Conservation (phyloP, 2,113 vertebrate genomes). For the Triplophysa dalaica region DNA sequence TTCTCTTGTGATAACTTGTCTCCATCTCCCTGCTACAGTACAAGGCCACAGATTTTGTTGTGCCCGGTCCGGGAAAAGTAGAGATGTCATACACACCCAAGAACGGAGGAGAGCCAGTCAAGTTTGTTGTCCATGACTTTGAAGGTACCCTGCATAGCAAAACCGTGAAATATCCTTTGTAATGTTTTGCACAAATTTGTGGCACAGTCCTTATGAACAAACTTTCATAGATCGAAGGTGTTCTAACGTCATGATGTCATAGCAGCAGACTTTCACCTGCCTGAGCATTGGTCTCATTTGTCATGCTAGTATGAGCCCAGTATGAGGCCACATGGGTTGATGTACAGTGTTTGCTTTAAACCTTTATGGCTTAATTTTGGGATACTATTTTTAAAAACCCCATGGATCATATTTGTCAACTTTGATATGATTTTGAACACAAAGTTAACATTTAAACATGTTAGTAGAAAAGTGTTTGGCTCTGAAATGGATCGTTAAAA, state of each 20-base stretch:
- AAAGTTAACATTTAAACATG: background rate
- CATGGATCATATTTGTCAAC: background rate
- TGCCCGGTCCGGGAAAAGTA: constrained; percentile 89
- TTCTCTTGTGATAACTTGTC: background rate
- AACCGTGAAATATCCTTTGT: background rate
- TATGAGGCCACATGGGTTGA: background rate
- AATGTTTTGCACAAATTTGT: background rate
- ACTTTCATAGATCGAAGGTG: background rate
- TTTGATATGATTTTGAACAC: background rate
- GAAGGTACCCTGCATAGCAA: constrained; percentile 75
- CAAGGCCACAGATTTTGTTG: constrained; percentile 96
- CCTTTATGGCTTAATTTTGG: background rate
- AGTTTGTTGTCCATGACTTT: constrained; percentile 86
- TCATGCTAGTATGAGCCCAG: constrained; percentile 26
- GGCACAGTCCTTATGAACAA: background rate
- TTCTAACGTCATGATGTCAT: background rate
- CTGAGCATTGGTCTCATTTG: constrained; percentile 9
- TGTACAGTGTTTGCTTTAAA: background rate
- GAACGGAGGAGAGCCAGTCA: constrained; percentile 81
- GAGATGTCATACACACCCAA: constrained; percentile 90
- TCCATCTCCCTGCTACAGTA: constrained; percentile 75
- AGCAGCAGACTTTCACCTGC: background rate
- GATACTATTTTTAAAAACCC: background rate
- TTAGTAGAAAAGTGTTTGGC: no score
- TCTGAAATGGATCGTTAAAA: no score